A percentile compares a stretch with the other conserved stretches of the same genome.
phyloP scores from a whole-genome alignment of 2,113 vertebrate genomes.

The Brachyhypopomus gauderio region DNA sequence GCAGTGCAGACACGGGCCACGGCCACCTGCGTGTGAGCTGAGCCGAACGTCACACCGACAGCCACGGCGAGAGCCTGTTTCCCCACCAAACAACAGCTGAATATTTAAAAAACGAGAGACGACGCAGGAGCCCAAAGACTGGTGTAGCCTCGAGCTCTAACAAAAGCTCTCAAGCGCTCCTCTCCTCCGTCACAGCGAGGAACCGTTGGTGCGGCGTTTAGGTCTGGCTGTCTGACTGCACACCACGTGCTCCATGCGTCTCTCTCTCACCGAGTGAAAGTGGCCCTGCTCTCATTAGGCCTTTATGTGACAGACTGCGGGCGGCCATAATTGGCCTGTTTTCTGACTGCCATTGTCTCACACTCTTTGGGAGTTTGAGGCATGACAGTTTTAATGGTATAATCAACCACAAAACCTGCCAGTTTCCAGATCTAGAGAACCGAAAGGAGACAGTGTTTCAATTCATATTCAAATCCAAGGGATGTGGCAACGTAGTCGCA shows the following conservation, averaged over 20 bases:
- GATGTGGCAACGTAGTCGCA: not conserved
- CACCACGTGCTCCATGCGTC: conserved; percentile 15
- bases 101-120: not conserved
- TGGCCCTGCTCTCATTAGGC: conserved; percentile 15
- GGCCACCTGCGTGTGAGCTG: no score
- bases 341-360: conserved; percentile 24
- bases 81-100: not conserved
- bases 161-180: not conserved
- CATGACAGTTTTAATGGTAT: conserved; percentile 23
- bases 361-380: not conserved
- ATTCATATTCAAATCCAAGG: conserved; percentile 24
- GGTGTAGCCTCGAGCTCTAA: not conserved
- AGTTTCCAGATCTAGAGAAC: conserved; percentile 7
- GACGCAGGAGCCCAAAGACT: not conserved
- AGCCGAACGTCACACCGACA: not conserved
- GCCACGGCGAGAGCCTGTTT: not conserved
- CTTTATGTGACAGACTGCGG: conserved; percentile 24
- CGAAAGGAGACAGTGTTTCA: conserved; percentile 7
- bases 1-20: not conserved
- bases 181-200: not conserved
- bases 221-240: not conserved
- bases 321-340: conserved; percentile 17
- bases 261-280: conserved; percentile 16
- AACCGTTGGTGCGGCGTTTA: conserved; percentile 7
- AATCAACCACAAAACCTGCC: conserved; percentile 24